Evolutionary conservation across 2,888 invertebrate genomes (phyloP).

Genomic region (Biston betularia): DNA sequence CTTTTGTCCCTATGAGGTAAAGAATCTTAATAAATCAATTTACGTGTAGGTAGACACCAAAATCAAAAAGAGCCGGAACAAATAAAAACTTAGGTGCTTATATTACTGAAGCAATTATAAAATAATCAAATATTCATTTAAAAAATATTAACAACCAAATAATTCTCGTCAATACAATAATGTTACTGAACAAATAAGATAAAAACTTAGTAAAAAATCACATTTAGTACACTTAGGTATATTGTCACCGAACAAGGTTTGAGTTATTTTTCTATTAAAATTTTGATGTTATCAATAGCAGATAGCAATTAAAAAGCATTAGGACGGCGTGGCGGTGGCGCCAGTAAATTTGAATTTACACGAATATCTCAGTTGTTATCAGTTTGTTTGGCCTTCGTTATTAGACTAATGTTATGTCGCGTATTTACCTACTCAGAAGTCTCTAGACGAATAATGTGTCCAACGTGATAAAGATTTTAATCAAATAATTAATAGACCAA

Average conservation of each 20-base stretch:
- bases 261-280: conserved; percentile 8
- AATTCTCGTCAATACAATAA: conserved; percentile 9
- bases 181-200: conserved; percentile 13
- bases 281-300: conserved; percentile 31
- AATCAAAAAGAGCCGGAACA: background rate
- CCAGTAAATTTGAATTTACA: conserved; percentile 17
- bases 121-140: conserved; percentile 13
- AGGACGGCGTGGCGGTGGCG: conserved; percentile 49
- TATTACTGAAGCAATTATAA: conserved; percentile 4
- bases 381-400: conserved; percentile 27
- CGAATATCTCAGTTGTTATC: conserved; percentile 28
- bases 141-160: conserved; percentile 1
- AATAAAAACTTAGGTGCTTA: background rate
- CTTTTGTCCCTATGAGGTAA: no score
- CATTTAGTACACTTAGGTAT: conserved; percentile 13
- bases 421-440: background rate
- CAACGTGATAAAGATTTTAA: no score
- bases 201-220: conserved; percentile 24
- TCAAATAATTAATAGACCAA: no score
- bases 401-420: conserved; percentile 23
- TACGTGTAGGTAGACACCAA: background rate
- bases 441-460: background rate
- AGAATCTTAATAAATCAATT: no score
- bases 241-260: conserved; percentile 6
- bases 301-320: conserved; percentile 52